These are phyloP conservation scores for Ctenopoma kingsleyae DNA, from an alignment of 2,797 vertebrate species.

Conservation along the genomic window DNA sequence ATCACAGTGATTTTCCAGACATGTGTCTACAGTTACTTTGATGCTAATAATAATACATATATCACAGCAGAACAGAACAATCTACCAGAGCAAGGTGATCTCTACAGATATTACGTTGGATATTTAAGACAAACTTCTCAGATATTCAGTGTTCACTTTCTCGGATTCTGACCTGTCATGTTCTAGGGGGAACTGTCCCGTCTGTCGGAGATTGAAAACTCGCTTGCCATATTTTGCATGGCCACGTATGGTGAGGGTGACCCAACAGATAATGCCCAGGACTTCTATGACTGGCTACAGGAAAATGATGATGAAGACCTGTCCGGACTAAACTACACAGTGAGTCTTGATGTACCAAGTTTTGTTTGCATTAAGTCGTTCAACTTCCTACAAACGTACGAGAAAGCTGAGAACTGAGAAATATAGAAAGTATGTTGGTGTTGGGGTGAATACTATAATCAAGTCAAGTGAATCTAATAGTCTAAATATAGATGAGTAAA, in stretches of 20 bases:
- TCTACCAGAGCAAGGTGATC: neutral
- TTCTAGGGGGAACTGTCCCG: slow-evolving; percentile 90
- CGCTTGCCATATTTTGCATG: slow-evolving; percentile 96
- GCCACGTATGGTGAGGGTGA: slow-evolving; percentile 98
- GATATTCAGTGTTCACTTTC: neutral
- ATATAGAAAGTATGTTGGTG: neutral
- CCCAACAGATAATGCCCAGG: slow-evolving; percentile 97
- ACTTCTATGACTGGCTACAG: slow-evolving; percentile 98
- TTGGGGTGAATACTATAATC: neutral
- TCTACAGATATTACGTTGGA: neutral
- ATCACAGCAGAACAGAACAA: neutral
- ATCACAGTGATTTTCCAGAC: neutral
- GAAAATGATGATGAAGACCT: slow-evolving; percentile 90
- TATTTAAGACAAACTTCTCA: neutral
- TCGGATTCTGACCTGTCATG: slow-evolving; percentile 4
- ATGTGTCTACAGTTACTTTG: neutral
- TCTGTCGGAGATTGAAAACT: slow-evolving; percentile 92
- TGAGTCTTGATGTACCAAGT: slow-evolving; percentile 69
- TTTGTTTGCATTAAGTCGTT: neutral
- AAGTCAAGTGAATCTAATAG: neutral
- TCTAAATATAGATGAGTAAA: neutral
- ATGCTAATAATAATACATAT: neutral
- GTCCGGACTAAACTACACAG: slow-evolving; percentile 91
- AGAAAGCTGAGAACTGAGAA: neutral
- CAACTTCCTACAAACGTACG: too few relatives aligned